Conservation (phyloP, 2,888 invertebrate genomes). For the Apomyelois bistriatella region DNA sequence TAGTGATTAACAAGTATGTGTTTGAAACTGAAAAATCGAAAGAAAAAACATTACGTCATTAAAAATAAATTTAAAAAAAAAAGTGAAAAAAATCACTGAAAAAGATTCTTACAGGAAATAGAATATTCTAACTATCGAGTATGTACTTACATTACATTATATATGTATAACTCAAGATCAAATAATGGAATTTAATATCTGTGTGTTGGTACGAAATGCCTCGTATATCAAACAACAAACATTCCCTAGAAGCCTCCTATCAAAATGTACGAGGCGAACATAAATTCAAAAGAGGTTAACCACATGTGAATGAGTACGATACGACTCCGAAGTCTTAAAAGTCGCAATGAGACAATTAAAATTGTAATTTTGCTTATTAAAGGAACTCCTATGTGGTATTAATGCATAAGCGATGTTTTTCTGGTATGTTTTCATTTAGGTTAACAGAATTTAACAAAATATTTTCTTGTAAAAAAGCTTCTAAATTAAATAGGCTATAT, state of each 20-base stretch:
- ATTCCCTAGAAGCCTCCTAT: constrained; percentile 7
- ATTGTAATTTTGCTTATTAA: background rate
- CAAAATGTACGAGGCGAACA: constrained; percentile 12
- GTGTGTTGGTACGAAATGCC: background rate
- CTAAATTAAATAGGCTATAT: too few relatives aligned
- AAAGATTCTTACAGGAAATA: too few relatives aligned
- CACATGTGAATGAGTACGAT: constrained; percentile 7
- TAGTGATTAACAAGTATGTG: too few relatives aligned
- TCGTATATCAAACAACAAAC: constrained; percentile 5
- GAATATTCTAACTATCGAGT: too few relatives aligned
- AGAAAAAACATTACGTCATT: too few relatives aligned
- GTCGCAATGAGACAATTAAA: constrained; percentile 14
- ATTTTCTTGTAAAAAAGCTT: too few relatives aligned
- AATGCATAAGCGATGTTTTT: background rate
- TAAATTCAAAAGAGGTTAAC: constrained; percentile 13
- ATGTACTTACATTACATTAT: too few relatives aligned
- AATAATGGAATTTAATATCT: background rate
- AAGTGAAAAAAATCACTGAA: too few relatives aligned
- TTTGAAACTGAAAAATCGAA: too few relatives aligned
- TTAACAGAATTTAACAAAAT: too few relatives aligned
- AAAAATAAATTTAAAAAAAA: too few relatives aligned
- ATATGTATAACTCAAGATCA: background rate
- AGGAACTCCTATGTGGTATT: background rate
- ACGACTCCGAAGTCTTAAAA: constrained; percentile 11
- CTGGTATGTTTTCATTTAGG: background rate